Evolutionary conservation across 2,113 vertebrate genomes (phyloP), one percentile per base, ranked within the genome.

Genomic region (Phasianus colchicus): DNA sequence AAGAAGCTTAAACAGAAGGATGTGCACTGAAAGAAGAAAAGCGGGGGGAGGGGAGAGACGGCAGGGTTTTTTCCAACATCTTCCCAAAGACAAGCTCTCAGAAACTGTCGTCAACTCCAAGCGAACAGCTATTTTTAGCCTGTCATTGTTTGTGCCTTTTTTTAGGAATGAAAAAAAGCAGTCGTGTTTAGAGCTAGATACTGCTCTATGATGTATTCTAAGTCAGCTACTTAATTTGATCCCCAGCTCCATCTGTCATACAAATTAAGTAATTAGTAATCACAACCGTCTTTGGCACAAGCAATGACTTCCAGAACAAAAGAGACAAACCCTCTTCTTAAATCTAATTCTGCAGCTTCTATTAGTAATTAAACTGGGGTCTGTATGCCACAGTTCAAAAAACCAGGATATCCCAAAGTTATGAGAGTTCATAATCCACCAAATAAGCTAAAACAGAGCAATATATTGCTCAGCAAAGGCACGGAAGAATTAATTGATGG

Each of bases 91-190:
- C 95, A 96, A 93, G 97, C 96, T 71, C 96, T 97, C 92, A 93
- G 96, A 98, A 98, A 97, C 97, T 97, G 96, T 95, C 95, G 81
- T 97, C 97, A 97, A 96, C 96, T 97, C 96, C 96, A 96, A 97
- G 96, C 92, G 96, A 97, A 95, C 89, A 97, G 96, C 96, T 98
- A 98, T 98, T 98, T 98, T 98, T 95, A 97, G 96, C 88, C 77
- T 88, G 78, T 97, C 97, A 97, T 97, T 98, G 97, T 97, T 97
- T 97, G 96, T 97, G 95, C 78, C 93, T 97, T 97, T 95, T 97
- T 97, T 97, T 95, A 97, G 97, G 92, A 95, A 96, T 0, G 50
- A 91, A 96, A 97, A 97, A 97, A 97, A 83, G 81, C 95, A 97
- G 93, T 94, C 72, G 32, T 94, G 79, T 96, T 96, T 96, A 97